These are phyloP conservation scores for Yponomeuta evonymella DNA, from an alignment of 2,888 invertebrate species.

Conservation along the genomic window DNA sequence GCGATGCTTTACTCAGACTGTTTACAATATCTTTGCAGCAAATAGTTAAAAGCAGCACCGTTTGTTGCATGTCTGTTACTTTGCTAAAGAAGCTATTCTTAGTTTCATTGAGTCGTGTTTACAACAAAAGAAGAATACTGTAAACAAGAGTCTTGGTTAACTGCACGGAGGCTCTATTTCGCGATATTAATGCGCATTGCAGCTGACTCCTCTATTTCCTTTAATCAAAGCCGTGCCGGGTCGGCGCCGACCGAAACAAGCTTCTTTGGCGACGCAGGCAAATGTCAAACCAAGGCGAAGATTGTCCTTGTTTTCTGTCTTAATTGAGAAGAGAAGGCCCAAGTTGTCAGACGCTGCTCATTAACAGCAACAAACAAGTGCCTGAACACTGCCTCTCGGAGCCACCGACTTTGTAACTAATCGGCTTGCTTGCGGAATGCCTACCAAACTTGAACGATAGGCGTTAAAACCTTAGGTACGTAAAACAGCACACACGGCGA, in stretches of 20 bases:
- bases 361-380: constrained; percentile 72
- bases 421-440: constrained; percentile 51
- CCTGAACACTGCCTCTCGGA: constrained; percentile 54
- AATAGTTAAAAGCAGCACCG: not conserved
- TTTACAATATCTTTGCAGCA: not conserved
- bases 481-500: not conserved
- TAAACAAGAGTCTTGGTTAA: not conserved
- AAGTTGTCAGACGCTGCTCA: constrained; percentile 69
- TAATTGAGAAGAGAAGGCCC: constrained; percentile 68
- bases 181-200: constrained; percentile 2
- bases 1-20: not conserved
- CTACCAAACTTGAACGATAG: constrained; percentile 29
- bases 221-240: not conserved
- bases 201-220: not conserved
- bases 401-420: constrained; percentile 41
- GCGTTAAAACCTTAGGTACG: constrained; percentile 8
- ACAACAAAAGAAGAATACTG: not conserved
- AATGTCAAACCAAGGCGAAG: constrained; percentile 36
- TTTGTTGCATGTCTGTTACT: not conserved
- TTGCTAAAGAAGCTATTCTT: not conserved
- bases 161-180: not conserved
- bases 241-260: not conserved
- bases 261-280: constrained; percentile 9
- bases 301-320: constrained; percentile 63
- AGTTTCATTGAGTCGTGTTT: constrained; percentile 1